Evolutionary conservation across 1,140 invertebrate genomes (phyloP), one percentile per base, ranked within the genome.

Genomic region (Oreohelix idahoensis): DNA sequence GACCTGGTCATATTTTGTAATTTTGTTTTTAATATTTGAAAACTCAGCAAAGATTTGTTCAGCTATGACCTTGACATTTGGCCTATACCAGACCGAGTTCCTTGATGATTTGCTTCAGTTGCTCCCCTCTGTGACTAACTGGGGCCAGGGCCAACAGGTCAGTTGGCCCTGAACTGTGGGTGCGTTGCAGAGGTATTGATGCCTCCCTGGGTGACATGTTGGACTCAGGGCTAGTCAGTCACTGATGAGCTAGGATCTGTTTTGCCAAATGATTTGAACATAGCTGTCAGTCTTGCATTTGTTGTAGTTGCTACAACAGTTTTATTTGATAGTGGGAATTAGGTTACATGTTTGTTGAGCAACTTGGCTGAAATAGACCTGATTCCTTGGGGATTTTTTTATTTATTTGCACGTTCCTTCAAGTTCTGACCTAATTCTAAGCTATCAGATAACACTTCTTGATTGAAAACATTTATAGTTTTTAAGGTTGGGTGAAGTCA

Each of bases 201-300:
- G 45, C 66, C 75, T 75, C 73, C 42, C 58, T 83, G 58, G 73
- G 71, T 83, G 74, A 76, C 73, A 77, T 77, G 74, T 78, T 77
- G 74, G 82, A 83, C 36, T 51, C 77, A 79, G 51, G 38, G 77
- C 53, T 49, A 35, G 77, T n/a, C 2, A 58, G 35, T 73, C 38
- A 35, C 70, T 73, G 11, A 29, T 38, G 36, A 32, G 29, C 36
- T 36, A 35, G 23, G 11, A 23, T 29, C 70, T 29, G 36, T 5
- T 29, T 39, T 11, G 29, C 23, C 23, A 66, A 5, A 66, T 32
- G 32, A 10, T n/a, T 66, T 10, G 32, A 66, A 66, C 32, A 66
- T 66, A 66, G 32, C 8, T 66, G 32, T 66, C 23, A 66, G 32
- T 26, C 8, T 66, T 66, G 23, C 23, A 66, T 4, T 66, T 26